These are phyloP conservation scores for Paramormyrops kingsleyae DNA, from an alignment of 2,113 vertebrate genomes.

Conservation along the genomic window DNA sequence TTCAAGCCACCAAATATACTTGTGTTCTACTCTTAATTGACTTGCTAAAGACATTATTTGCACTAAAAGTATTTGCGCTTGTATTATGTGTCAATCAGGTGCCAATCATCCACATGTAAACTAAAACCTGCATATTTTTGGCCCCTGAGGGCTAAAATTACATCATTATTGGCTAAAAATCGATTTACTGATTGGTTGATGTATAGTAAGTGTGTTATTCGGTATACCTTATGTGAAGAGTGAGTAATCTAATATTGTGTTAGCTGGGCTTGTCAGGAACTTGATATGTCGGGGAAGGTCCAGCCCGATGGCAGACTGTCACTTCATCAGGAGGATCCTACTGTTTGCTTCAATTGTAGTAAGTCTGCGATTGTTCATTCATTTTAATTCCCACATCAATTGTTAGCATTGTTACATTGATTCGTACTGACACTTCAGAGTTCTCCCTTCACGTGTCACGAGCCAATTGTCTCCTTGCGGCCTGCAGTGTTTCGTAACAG, in stretches of 20 bases:
- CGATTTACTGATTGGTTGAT: conserved; percentile 6
- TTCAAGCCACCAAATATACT: not conserved
- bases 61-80: not conserved
- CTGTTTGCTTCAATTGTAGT: not conserved
- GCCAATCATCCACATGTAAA: not conserved
- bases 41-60: not conserved
- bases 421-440: not conserved
- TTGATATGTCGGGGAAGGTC: not conserved
- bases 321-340: not conserved
- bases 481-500: conserved; percentile 16
- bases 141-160: not conserved
- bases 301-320: not conserved
- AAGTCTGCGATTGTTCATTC: not conserved
- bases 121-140: not conserved
- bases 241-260: not conserved
- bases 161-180: not conserved
- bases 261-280: not conserved
- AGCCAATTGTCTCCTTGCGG: not conserved
- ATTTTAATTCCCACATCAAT: not conserved
- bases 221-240: not conserved
- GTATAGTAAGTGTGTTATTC: not conserved
- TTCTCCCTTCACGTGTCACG: not conserved
- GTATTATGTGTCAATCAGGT: not conserved
- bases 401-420: not conserved
- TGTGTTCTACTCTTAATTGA: not conserved